Evolutionary conservation across 2,888 invertebrate species (phyloP).

Genomic region (Celastrina argiolus): DNA sequence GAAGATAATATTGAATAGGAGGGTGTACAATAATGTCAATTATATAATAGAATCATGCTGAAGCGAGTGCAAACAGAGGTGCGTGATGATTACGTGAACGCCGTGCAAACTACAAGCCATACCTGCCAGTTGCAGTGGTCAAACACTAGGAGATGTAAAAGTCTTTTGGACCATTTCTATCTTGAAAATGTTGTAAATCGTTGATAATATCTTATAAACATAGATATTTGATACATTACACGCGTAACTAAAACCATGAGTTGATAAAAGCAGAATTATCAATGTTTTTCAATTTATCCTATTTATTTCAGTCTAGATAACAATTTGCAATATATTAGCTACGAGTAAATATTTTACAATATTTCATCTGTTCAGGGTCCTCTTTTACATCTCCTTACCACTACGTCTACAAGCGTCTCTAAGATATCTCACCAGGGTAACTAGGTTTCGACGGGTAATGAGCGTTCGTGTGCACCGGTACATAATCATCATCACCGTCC

Average conservation of each 20-base stretch:
- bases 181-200: too few relatives aligned
- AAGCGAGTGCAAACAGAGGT: conserved; percentile 49
- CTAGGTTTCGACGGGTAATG: conserved; percentile 61
- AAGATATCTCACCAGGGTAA: conserved; percentile 64
- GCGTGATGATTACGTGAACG: conserved; percentile 72
- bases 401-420: conserved; percentile 30
- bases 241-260: too few relatives aligned
- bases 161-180: too few relatives aligned
- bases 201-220: too few relatives aligned
- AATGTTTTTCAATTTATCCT: too few relatives aligned
- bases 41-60: too few relatives aligned
- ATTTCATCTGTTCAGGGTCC: not conserved
- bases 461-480: conserved; percentile 55
- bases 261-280: too few relatives aligned
- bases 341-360: not conserved
- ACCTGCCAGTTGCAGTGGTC: conserved; percentile 20
- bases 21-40: conserved; percentile 20
- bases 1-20: too few relatives aligned
- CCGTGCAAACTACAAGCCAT: conserved; percentile 47
- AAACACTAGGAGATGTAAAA: conserved; percentile 22
- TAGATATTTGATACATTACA: too few relatives aligned
- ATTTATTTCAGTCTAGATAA: too few relatives aligned
- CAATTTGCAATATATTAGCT: too few relatives aligned
- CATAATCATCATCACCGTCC: conserved; percentile 68
- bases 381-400: conserved; percentile 34